Conservation (phyloP, 2,888 invertebrate genomes). For the Caenorhabditis parvicauda region DNA sequence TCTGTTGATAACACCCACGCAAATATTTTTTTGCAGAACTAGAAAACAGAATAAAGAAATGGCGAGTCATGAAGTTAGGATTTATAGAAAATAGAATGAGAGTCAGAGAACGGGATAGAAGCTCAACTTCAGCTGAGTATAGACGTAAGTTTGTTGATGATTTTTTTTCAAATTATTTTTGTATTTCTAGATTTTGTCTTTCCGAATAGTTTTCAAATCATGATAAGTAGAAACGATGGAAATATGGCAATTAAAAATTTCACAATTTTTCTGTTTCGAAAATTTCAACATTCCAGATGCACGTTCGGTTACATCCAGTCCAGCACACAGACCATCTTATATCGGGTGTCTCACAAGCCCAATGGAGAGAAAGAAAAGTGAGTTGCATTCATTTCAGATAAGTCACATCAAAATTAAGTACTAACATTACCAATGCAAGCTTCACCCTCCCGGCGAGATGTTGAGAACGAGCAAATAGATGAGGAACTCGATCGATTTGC, state of each 20-base stretch:
- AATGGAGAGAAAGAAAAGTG: slow-evolving; percentile 18
- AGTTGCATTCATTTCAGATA: slow-evolving; percentile 2
- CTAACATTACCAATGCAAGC: slow-evolving; percentile 27
- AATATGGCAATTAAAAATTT: neutral
- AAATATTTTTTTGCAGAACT: slow-evolving; percentile 24
- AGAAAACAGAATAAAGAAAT: slow-evolving; percentile 31
- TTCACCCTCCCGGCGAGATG: slow-evolving; percentile 27
- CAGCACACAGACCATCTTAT: slow-evolving; percentile 28
- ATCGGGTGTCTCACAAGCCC: slow-evolving; percentile 30
- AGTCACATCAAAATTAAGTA: slow-evolving; percentile 12
- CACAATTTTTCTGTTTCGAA: neutral
- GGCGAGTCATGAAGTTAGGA: slow-evolving; percentile 31
- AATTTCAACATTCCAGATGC: slow-evolving; percentile 11
- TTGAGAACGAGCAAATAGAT: slow-evolving; percentile 23
- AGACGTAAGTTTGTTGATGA: too few species aligned
- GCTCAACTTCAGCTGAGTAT: slow-evolving; percentile 24
- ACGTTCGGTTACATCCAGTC: slow-evolving; percentile 25
- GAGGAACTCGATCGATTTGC: slow-evolving; percentile 21
- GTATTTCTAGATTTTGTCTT: too few species aligned
- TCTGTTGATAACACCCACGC: neutral
- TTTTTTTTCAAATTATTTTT: too few species aligned
- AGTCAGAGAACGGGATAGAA: slow-evolving; percentile 10
- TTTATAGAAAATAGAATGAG: slow-evolving; percentile 22
- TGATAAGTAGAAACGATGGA: neutral
- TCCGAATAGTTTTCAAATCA: neutral